Conservation (phyloP, 2,113 vertebrate species). For the Erythrocercus mccallii region DNA sequence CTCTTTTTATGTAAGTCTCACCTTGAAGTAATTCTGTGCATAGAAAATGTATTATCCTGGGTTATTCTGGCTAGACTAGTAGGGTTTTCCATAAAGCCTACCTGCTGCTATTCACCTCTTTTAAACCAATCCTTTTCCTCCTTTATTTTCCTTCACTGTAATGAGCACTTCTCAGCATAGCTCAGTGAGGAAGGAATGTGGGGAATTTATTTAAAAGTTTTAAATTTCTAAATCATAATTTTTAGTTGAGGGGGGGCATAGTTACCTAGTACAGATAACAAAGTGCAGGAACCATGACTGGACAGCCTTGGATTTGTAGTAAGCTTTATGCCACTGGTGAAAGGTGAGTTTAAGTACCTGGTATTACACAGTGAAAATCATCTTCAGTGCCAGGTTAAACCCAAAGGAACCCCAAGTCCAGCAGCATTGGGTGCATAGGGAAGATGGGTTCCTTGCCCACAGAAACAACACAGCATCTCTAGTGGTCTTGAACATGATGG, state of each 20-base stretch:
- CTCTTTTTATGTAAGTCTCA: not conserved
- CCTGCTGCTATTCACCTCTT: not conserved
- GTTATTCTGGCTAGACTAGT: not conserved
- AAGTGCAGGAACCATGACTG: not conserved
- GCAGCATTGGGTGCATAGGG: not conserved
- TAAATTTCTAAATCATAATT: not conserved
- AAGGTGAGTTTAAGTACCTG: not conserved
- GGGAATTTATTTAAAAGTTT: not conserved
- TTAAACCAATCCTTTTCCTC: not conserved
- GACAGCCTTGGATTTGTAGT: not conserved
- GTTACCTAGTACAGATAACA: not conserved
- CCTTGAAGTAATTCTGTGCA: not conserved
- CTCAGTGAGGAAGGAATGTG: not conserved
- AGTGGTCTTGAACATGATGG: not conserved
- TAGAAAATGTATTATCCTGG: not conserved
- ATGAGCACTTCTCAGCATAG: not conserved
- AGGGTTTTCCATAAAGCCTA: not conserved
- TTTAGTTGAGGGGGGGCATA: not conserved
- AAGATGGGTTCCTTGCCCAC: not conserved
- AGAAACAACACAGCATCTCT: not conserved
- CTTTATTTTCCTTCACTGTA: not conserved
- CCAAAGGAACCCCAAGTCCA: not conserved
- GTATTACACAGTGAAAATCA: not conserved
- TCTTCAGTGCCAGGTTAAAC: not conserved
- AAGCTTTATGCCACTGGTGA: not conserved